Conservation (phyloP, 2,888 invertebrate genomes). For the Monochamus alternatus region DNA sequence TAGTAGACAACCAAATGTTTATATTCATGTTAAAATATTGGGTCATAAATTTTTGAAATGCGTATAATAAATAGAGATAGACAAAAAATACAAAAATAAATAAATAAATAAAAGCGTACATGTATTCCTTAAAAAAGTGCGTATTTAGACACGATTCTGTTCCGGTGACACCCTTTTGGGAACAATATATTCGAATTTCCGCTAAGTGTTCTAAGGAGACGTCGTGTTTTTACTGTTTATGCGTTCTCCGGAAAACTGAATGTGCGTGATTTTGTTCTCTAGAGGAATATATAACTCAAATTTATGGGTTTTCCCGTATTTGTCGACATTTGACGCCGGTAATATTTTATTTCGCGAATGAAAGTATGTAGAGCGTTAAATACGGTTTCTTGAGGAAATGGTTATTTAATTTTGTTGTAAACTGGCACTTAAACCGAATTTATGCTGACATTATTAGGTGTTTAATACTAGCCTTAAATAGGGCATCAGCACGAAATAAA, state of each 20-base stretch:
- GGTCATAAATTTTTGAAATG: no score
- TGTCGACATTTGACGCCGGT: slow-evolving; percentile 18
- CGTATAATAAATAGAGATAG: neutral
- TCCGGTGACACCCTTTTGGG: slow-evolving; percentile 22
- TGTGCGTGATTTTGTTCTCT: slow-evolving; percentile 32
- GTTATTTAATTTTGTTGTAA: slow-evolving; percentile 12
- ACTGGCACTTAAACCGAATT: neutral
- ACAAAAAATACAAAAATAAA: no score
- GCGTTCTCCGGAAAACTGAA: slow-evolving; percentile 27
- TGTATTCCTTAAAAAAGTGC: neutral
- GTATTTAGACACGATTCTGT: neutral
- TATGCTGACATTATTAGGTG: neutral
- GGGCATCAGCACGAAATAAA: neutral
- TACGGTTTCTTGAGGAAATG: neutral
- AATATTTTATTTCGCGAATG: slow-evolving; percentile 11
- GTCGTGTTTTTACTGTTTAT: slow-evolving; percentile 32
- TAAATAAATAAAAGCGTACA: neutral
- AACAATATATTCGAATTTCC: slow-evolving; percentile 29
- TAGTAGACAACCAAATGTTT: no score
- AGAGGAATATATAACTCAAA: slow-evolving; percentile 34
- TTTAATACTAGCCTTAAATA: neutral
- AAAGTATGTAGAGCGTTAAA: slow-evolving; percentile 5
- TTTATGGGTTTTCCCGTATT: slow-evolving; percentile 24
- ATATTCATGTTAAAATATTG: no score
- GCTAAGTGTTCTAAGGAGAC: slow-evolving; percentile 31